These are phyloP conservation scores for Porites evermanni DNA, from an alignment of 92 coral and sea anemone genomes.

Conservation along the genomic window DNA sequence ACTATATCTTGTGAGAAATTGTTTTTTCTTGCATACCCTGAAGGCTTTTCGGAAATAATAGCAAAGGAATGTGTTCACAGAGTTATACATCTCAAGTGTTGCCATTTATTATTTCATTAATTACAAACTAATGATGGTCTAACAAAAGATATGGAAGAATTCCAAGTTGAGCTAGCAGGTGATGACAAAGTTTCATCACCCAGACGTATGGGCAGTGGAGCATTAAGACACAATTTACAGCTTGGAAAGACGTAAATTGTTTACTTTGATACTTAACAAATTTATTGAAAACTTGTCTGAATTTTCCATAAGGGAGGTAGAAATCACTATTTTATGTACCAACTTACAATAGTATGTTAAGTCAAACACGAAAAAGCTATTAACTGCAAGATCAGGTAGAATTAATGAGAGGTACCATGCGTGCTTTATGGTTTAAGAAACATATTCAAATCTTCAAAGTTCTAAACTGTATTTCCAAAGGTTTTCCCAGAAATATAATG, in stretches of 20 bases:
- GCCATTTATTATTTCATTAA: constrained; percentile 31
- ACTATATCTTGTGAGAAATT: constrained; percentile 13
- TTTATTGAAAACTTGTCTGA: background rate
- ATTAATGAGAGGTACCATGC: background rate
- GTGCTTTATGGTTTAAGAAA: background rate
- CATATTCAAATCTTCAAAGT: background rate
- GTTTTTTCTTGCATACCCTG: background rate
- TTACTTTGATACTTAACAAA: background rate
- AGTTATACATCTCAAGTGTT: constrained; percentile 29
- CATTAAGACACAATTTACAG: background rate
- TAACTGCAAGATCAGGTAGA: background rate
- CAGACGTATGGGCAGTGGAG: background rate
- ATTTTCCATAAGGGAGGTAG: background rate
- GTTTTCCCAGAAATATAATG: background rate
- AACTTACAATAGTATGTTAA: background rate
- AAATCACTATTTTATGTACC: background rate
- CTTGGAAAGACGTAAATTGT: background rate
- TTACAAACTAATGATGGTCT: constrained; percentile 15
- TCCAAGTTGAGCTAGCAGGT: constrained; percentile 3
- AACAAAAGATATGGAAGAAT: constrained; percentile 32
- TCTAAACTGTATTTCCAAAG: background rate
- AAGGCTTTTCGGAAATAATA: background rate
- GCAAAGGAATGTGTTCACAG: constrained; percentile 9
- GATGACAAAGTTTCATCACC: background rate
- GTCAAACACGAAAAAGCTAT: background rate